A percentile compares a stretch with the other conserved stretches of the same genome.
Evolutionary conservation across 2,797 vertebrate genomes (phyloP).

Genomic region (Anguilla anguilla): DNA sequence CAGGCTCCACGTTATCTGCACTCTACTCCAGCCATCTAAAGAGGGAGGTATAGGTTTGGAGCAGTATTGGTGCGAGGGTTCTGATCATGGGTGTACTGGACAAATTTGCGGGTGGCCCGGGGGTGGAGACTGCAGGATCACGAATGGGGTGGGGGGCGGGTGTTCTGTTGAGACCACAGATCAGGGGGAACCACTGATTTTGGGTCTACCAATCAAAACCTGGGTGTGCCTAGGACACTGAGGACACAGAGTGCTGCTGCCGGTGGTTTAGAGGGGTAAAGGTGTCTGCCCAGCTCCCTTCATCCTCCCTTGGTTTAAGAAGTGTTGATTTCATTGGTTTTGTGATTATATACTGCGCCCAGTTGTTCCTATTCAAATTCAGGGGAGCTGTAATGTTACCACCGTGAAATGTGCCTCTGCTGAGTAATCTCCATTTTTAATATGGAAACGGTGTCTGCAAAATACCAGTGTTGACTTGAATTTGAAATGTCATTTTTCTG

Average conservation of each 20-base stretch:
- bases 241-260: not conserved
- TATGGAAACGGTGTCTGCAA: not conserved
- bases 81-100: too few species aligned
- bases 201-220: too few species aligned
- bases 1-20: not conserved
- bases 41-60: not conserved
- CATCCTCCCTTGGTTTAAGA: not conserved
- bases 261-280: not conserved
- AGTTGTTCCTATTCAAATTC: conserved; percentile 7
- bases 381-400: not conserved
- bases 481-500: not conserved
- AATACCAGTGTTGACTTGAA: not conserved
- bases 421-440: conserved; percentile 25
- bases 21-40: not conserved
- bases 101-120: too few species aligned
- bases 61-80: too few species aligned
- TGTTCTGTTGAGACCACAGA: too few species aligned
- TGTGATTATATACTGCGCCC: not conserved
- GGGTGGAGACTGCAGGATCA: too few species aligned
- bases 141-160: too few species aligned
- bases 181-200: too few species aligned
- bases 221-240: not conserved
- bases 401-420: not conserved
- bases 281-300: not conserved
- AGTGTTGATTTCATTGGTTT: not conserved